These are phyloP conservation scores for Tetanocera ferruginea DNA, from an alignment of 2,888 invertebrate species.

Conservation along the genomic window DNA sequence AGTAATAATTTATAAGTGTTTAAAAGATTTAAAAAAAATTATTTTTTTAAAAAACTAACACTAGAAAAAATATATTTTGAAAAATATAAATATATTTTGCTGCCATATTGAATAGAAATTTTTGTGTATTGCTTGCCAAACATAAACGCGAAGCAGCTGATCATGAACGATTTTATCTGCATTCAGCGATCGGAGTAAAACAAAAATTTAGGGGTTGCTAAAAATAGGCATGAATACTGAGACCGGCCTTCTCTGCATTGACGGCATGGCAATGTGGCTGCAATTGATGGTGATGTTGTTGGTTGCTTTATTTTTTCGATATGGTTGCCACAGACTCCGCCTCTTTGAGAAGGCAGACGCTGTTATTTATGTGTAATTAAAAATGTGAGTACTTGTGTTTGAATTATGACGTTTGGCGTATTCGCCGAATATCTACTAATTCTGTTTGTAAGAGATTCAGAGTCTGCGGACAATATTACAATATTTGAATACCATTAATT, in stretches of 20 bases:
- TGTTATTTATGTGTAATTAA: neutral
- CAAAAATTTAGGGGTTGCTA: conserved; percentile 5
- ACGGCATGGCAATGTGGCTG: neutral
- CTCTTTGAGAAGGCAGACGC: neutral
- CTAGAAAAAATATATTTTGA: no score
- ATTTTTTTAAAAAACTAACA: no score
- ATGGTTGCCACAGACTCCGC: conserved; percentile 6
- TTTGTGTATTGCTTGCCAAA: no score
- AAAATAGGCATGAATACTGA: conserved; percentile 4
- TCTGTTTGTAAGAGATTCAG: neutral
- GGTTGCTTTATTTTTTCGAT: neutral
- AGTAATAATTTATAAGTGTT: no score
- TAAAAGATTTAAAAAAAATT: no score
- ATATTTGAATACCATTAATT: no score
- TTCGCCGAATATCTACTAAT: neutral
- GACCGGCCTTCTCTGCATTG: no score
- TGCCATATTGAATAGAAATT: no score
- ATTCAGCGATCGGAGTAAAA: no score
- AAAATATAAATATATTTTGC: no score
- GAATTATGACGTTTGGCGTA: neutral
- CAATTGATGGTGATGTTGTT: neutral
- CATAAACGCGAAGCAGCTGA: no score
- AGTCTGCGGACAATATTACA: neutral
- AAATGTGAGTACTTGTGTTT: neutral
- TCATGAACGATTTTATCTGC: no score